These are phyloP conservation scores for Auanema sp. DNA, from an alignment of 2,888 invertebrate species.

Conservation along the genomic window DNA sequence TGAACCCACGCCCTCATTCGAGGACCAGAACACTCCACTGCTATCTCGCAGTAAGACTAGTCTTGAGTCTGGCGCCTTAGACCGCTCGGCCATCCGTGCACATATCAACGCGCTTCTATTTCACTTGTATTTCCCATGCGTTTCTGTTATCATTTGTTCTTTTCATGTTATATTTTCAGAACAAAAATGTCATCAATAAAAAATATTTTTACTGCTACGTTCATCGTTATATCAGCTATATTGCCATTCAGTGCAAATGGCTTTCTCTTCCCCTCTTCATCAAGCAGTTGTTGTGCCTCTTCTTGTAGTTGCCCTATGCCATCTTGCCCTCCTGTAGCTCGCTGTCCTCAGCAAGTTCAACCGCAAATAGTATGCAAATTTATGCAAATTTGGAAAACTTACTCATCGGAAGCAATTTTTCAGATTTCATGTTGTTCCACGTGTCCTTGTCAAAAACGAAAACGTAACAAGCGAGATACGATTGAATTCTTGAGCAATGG, in stretches of 20 bases:
- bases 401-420: not conserved
- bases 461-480: not conserved
- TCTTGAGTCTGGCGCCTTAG: slow-evolving; percentile 67
- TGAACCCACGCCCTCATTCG: no score
- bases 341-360: not conserved
- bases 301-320: slow-evolving; percentile 6
- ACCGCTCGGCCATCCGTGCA: slow-evolving; percentile 65
- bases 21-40: no score
- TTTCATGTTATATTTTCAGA: no score
- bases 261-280: no score
- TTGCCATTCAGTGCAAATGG: no score
- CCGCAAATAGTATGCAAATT: not conserved
- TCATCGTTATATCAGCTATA: no score
- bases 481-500: slow-evolving; percentile 28
- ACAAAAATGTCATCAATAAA: no score
- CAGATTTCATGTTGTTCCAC: not conserved
- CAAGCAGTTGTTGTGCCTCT: not conserved
- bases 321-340: slow-evolving; percentile 6
- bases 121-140: no score
- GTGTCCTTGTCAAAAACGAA: not conserved
- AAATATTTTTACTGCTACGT: no score
- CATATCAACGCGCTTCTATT: no score
- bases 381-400: not conserved
- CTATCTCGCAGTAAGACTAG: no score
- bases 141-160: no score